A percentile compares a stretch with the other conserved stretches of the same genome.
Conservation (phyloP, 2,888 invertebrate genomes). For the Drosophila diplacantha region DNA sequence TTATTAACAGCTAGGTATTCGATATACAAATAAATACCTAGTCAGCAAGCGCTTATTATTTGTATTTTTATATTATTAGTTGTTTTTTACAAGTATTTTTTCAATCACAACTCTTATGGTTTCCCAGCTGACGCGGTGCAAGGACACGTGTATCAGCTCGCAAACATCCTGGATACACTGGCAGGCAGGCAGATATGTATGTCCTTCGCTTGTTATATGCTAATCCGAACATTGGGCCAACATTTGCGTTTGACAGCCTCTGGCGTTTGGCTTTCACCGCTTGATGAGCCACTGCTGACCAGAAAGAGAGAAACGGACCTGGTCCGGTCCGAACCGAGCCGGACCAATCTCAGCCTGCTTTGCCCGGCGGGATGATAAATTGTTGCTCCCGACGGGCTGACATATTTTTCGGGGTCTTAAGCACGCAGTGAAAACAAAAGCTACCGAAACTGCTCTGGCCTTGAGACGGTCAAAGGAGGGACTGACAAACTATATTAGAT, state of each 20-base stretch:
- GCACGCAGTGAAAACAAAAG: constrained; percentile 44
- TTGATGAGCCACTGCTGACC: constrained; percentile 47
- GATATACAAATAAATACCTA: neutral
- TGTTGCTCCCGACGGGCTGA: constrained; percentile 40
- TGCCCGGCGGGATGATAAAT: constrained; percentile 46
- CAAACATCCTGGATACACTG: constrained; percentile 16
- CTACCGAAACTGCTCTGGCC: constrained; percentile 33
- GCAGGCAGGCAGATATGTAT: constrained; percentile 23
- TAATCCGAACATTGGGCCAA: constrained; percentile 53
- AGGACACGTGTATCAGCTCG: constrained; percentile 31
- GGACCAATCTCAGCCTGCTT: constrained; percentile 24
- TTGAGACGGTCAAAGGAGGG: constrained; percentile 44
- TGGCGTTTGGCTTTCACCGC: constrained; percentile 44
- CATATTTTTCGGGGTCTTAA: constrained; percentile 46
- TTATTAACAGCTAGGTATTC: too few relatives aligned
- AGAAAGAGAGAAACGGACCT: constrained; percentile 23
- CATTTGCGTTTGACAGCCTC: constrained; percentile 61
- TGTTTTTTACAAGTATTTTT: neutral
- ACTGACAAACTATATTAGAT: constrained; percentile 33
- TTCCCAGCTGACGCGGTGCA: constrained; percentile 11
- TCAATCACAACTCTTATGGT: neutral
- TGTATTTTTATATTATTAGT: too few relatives aligned
- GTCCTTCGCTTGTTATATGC: constrained; percentile 62
- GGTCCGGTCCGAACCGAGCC: neutral
- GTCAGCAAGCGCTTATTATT: too few relatives aligned